These are phyloP conservation scores for Thumatha senex DNA, from an alignment of 2,888 invertebrate species.

Conservation along the genomic window DNA sequence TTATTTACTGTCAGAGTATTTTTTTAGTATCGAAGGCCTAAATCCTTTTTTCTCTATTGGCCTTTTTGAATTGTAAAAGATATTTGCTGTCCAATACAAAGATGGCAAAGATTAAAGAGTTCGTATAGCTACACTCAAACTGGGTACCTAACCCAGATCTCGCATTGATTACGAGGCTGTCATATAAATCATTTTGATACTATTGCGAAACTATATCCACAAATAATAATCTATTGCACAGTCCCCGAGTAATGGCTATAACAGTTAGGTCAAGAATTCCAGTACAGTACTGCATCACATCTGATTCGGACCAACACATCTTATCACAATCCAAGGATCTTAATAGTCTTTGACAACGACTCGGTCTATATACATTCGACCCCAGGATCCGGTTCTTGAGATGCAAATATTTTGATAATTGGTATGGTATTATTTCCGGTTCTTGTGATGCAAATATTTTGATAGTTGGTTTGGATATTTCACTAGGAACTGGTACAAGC, in stretches of 20 bases:
- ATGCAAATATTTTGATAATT: slow-evolving; percentile 39
- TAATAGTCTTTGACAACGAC: slow-evolving; percentile 50
- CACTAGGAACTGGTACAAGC: slow-evolving; percentile 10
- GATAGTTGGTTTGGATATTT: slow-evolving; percentile 18
- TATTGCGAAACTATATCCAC: background rate
- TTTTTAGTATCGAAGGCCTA: too few species aligned
- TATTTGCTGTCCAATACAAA: too few species aligned
- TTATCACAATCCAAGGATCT: slow-evolving; percentile 48
- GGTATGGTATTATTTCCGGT: slow-evolving; percentile 38
- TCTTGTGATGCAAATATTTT: slow-evolving; percentile 39
- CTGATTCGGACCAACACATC: slow-evolving; percentile 32
- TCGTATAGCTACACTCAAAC: too few species aligned
- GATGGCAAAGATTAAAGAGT: too few species aligned
- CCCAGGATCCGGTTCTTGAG: slow-evolving; percentile 32
- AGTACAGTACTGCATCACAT: slow-evolving; percentile 26
- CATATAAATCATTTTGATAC: background rate
- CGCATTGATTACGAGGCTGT: too few species aligned
- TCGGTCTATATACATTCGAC: slow-evolving; percentile 43
- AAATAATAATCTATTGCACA: background rate
- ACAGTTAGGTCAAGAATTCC: background rate
- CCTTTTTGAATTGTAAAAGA: too few species aligned
- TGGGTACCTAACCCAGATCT: too few species aligned
- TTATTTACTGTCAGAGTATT: too few species aligned
- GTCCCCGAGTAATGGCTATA: too few species aligned
- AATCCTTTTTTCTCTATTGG: too few species aligned